Conservation (phyloP, 2,888 invertebrate species). For the Lottia gigantea region DNA sequence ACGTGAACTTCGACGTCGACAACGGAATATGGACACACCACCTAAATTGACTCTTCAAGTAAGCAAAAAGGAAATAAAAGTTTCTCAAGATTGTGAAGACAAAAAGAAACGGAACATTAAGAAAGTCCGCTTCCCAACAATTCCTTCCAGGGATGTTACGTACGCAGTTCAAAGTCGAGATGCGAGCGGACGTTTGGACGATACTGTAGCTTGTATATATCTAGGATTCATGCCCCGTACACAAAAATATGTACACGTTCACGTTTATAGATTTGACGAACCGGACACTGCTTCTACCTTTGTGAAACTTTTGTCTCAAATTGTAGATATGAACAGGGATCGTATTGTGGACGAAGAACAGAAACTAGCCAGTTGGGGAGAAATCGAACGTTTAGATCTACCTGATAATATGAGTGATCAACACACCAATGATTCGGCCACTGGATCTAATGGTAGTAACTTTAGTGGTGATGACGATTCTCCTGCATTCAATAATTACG, state of each 20-base stretch:
- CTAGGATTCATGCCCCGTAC: constrained; percentile 94
- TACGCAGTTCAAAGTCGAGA: constrained; percentile 84
- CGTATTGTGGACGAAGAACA: constrained; percentile 84
- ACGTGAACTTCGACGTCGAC: constrained; percentile 84
- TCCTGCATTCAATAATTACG: constrained; percentile 47
- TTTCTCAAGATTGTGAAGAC: constrained; percentile 81
- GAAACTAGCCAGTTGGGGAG: constrained; percentile 51
- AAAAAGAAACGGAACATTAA: constrained; percentile 63
- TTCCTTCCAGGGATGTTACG: constrained; percentile 70
- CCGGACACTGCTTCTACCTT: constrained; percentile 91
- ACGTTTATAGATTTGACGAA: constrained; percentile 94
- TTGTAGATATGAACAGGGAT: constrained; percentile 84
- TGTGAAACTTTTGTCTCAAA: constrained; percentile 83
- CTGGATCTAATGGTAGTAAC: constrained; percentile 45
- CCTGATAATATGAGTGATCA: constrained; percentile 44
- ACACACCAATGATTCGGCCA: constrained; percentile 39
- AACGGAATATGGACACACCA: constrained; percentile 84
- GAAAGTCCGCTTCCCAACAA: constrained; percentile 81
- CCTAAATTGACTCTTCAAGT: constrained; percentile 77
- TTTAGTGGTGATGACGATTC: constrained; percentile 46
- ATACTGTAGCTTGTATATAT: constrained; percentile 92
- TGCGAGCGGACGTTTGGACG: constrained; percentile 78
- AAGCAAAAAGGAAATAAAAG: constrained; percentile 90
- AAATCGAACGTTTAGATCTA: constrained; percentile 44
- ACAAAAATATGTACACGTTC: constrained; percentile 93